Conservation (phyloP, 2,888 invertebrate genomes). For the Ligdia adustata region DNA sequence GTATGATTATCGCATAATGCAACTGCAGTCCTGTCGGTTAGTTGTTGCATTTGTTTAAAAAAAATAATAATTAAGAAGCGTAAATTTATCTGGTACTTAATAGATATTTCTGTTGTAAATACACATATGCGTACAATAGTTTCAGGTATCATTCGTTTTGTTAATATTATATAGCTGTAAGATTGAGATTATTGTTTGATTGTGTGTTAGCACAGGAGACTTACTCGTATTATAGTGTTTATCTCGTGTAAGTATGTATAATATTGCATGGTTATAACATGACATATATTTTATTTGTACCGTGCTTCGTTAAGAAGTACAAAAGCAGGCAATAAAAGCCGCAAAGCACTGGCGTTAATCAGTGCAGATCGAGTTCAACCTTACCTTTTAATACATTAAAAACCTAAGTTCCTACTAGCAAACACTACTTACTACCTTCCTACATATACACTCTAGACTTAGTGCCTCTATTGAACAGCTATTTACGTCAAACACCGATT, state of each 20-base stretch:
- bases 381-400: constrained; percentile 7
- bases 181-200: not conserved
- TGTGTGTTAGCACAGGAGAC: constrained; percentile 17
- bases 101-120: too few relatives aligned
- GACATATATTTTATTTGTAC: constrained; percentile 22
- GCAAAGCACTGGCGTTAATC: constrained; percentile 22
- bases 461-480: too few relatives aligned
- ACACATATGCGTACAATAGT: not conserved
- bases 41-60: constrained; percentile 37
- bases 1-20: constrained; percentile 55
- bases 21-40: constrained; percentile 50
- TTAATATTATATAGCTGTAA: constrained; percentile 5
- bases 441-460: too few relatives aligned
- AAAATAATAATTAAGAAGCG: constrained; percentile 53
- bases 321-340: constrained; percentile 17
- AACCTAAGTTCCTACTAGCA: too few relatives aligned
- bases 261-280: constrained; percentile 9
- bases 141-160: constrained; percentile 2
- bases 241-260: too few relatives aligned
- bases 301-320: constrained; percentile 15
- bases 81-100: too few relatives aligned
- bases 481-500: too few relatives aligned
- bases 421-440: too few relatives aligned
- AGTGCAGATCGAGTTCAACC: constrained; percentile 12
- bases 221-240: too few relatives aligned